Evolutionary conservation across 2,888 invertebrate genomes (phyloP).

Genomic region (Carcina quercana): DNA sequence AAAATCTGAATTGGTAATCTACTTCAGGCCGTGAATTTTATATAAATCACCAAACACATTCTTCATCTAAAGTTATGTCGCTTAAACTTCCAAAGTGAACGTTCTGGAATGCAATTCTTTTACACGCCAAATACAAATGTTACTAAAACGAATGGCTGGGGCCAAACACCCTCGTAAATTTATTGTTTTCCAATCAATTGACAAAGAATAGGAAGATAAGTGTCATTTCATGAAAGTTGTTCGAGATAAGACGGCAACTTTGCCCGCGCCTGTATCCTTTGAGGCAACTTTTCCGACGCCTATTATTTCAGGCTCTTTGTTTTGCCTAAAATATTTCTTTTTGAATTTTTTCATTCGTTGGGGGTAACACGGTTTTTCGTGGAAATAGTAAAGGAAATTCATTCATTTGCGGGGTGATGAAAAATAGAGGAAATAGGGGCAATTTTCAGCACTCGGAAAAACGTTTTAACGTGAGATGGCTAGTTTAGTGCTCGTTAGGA

Average conservation of each 20-base stretch:
- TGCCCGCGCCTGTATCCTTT: conserved; percentile 32
- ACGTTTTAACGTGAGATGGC: too few species aligned
- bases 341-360: conserved; percentile 49
- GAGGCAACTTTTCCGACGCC: conserved; percentile 41
- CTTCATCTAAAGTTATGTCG: too few species aligned
- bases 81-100: too few species aligned
- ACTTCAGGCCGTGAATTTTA: background rate
- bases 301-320: conserved; percentile 53
- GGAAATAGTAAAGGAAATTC: conserved; percentile 36
- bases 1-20: conserved; percentile 5
- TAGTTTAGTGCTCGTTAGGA: too few species aligned
- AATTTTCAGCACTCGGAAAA: too few species aligned
- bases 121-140: too few species aligned
- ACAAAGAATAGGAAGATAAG: conserved; percentile 46
- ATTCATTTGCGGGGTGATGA: conserved; percentile 1
- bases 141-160: background rate
- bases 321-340: conserved; percentile 40
- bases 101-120: too few species aligned
- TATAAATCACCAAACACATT: background rate
- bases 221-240: conserved; percentile 47
- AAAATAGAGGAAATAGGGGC: background rate
- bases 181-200: conserved; percentile 42
- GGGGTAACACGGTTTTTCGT: conserved; percentile 26
- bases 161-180: conserved; percentile 4
- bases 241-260: conserved; percentile 46